Percentiles rank a stretch among this genome's conserved stretches.
Evolutionary conservation across 2,113 vertebrate genomes (phyloP).

Genomic region (Scophthalmus maximus): DNA sequence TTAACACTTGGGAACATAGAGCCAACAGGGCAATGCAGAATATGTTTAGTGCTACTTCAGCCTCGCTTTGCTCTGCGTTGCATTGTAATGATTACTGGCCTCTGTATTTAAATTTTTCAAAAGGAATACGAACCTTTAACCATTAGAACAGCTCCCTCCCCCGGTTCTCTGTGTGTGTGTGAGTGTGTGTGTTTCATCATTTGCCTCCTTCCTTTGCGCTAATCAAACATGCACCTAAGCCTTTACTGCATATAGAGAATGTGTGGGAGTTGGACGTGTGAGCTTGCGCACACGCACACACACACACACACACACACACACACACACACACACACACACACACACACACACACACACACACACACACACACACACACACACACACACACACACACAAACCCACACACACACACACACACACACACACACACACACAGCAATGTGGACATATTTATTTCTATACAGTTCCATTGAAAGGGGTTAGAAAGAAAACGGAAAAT

Average conservation of each 20-base stretch:
- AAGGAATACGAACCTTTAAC: not conserved
- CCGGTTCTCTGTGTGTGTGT: not conserved
- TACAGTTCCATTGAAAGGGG: constrained; percentile 37
- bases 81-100: not conserved
- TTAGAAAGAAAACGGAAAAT: not conserved
- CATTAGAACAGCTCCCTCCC: not conserved
- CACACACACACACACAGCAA: constrained; percentile 20
- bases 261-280: constrained; percentile 39
- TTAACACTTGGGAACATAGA: not conserved
- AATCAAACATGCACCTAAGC: constrained; percentile 15
- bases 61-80: not conserved
- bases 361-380: constrained; percentile 23
- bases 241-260: constrained; percentile 12
- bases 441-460: constrained; percentile 10
- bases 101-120: constrained; percentile 10
- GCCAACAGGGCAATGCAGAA: not conserved
- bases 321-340: constrained; percentile 16
- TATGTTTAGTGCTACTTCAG: not conserved
- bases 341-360: constrained; percentile 20
- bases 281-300: constrained; percentile 25
- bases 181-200: constrained; percentile 18
- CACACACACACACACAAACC: constrained; percentile 15
- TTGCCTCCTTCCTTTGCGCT: constrained; percentile 11
- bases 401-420: constrained; percentile 20
- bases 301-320: constrained; percentile 23